Conservation (phyloP, 2,888 invertebrate genomes). For the Cephus pygmeus region DNA sequence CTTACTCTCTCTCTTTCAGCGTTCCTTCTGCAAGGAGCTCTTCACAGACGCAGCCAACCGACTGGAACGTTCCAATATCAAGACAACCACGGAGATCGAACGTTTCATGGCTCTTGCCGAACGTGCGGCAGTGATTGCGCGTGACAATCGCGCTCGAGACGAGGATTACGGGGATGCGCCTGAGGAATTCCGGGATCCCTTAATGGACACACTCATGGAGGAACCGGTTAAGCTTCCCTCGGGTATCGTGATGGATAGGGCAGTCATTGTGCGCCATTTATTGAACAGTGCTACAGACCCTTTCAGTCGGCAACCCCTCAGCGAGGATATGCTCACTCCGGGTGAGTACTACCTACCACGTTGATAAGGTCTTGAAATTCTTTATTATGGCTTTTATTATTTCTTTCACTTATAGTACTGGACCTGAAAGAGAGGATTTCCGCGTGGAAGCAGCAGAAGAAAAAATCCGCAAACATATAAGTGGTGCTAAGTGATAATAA, state of each 20-base stretch:
- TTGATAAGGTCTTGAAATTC: background rate
- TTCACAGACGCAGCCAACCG: conserved; percentile 91
- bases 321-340: conserved; percentile 92
- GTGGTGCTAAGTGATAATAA: conserved; percentile 25
- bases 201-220: conserved; percentile 97
- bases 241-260: conserved; percentile 90
- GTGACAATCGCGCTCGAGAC: conserved; percentile 86
- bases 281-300: conserved; percentile 97
- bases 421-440: conserved; percentile 89
- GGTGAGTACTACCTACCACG: conserved; percentile 69
- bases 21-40: conserved; percentile 92
- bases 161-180: conserved; percentile 96
- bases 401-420: conserved; percentile 71
- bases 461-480: conserved; percentile 60
- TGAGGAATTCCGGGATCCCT: conserved; percentile 95
- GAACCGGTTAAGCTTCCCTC: conserved; percentile 95
- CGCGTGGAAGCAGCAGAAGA: conserved; percentile 87
- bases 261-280: conserved; percentile 92
- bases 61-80: conserved; percentile 85
- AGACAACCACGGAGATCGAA: conserved; percentile 86
- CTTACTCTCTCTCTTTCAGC: conserved; percentile 67
- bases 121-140: conserved; percentile 80
- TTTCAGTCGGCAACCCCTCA: conserved; percentile 94
- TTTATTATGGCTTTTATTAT: background rate
- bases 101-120: conserved; percentile 83